Evolutionary conservation across 2,888 invertebrate genomes (phyloP), one percentile per base, ranked within the genome.

Genomic region (Escarpia spicata): DNA sequence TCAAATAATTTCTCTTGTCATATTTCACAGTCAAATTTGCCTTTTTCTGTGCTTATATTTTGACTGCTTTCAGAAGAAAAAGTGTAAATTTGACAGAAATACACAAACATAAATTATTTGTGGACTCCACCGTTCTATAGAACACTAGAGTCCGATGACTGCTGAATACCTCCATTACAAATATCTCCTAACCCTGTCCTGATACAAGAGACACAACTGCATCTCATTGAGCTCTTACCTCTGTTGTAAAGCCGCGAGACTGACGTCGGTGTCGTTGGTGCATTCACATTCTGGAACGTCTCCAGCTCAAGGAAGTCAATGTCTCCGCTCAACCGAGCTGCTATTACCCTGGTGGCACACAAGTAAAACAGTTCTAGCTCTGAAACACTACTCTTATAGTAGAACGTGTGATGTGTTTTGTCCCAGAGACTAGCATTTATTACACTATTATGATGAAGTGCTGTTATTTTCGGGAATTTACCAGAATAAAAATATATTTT

Each of bases 261-360:
- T 90, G 52, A 37, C n/a, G 92, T 91, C 31, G 90, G 92, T 45
- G 92, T 92, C 43, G 44, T 15, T 92, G 37, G 60, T 15, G 37
- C 31, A 9, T 92, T 92, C 44, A 52, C 1, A 91, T 95, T 95
- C 58, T 94, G 94, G 93, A 95, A 96, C 92, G 96, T 96, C 93
- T 98, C 98, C 95, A 98, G 97, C 92, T 98, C 98, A 94, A 98
- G 97, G 95, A 99, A 98, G 95, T 98, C 98, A n/a, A 99, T 96
- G 91, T 97, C 97, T 0, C 99, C 99, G 96, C 98, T 98, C 19
- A 99, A 97, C 93, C 98, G 97, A 0, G 98, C 98, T 1, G 97
- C 98, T 92, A 98, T 97, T 31, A 99, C 97, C 93, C 98, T 97
- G 95, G 43, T 44, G 43, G 43, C 44, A 91, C 3, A 91, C 6